Evolutionary conservation across 2,797 vertebrate species (phyloP), one percentile per base, ranked within the genome.

Genomic region (Oceanodroma leucorhoa): DNA sequence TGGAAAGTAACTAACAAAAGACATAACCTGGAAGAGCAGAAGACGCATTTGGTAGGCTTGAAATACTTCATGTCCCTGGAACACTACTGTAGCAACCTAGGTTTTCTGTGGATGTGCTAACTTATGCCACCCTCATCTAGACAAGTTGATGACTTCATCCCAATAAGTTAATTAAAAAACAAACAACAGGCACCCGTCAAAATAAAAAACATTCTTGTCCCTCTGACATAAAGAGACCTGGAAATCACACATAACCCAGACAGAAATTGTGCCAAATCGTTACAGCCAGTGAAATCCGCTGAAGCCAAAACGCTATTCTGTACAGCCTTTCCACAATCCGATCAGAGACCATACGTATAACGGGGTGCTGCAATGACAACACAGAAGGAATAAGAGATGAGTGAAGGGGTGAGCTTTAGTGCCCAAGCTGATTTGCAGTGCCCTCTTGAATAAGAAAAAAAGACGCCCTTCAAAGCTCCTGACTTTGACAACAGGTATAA

Each of bases 141-240:
- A 29, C 20, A 83, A 66, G 15, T 24, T 60, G 34, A 76, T 14
- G 17, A 77, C 43, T 94, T 94, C 46, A 79, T 51, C 43, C 15
- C 46, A 80, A 3, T 40, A 69, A 88, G 46, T 62, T 89, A 91
- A 77, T 66, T 54, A 24, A 83, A 91, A 77, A 60, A 26, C 34
- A 78, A 84, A 75, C 32, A 76, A 32, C 20, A 88, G 54, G 75
- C 66, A 79, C 60, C 40, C 88, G 78, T 77, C 93, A 91, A 92
- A 91, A 92, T 1, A 77, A 14, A 87, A 87, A 91, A 41, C 30
- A 22, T 62, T 66, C 57, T 89, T 85, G 57, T 75, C 38, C 83
- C 34, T 83, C 53, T 27, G 78, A 92, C 65, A 58, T 34, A 50
- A 1, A 67, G 72, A 65, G 73, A 75, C 81, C 75, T 77, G 20